phyloP scores from a whole-genome alignment of 1,140 invertebrate genomes.

The Drosophila micromelanica region DNA sequence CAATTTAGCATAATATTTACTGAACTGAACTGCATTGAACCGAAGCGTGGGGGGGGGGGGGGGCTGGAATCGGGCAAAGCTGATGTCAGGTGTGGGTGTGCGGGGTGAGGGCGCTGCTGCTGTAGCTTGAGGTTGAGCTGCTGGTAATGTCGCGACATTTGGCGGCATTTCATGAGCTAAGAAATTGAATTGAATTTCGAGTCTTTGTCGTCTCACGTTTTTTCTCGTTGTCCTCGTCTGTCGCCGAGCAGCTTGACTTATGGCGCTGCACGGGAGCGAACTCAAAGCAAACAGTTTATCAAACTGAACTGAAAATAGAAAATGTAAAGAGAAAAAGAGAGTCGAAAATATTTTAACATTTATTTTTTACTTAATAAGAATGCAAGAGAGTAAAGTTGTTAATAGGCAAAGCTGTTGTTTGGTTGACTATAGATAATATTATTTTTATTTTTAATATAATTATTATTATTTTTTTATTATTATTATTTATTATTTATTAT shows the following conservation, averaged over 20 bases:
- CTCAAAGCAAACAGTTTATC: too few species aligned
- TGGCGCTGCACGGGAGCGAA: conserved; percentile 28
- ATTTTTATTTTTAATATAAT: too few species aligned
- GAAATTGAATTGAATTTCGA: conserved; percentile 75
- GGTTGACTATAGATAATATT: too few species aligned
- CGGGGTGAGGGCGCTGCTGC: not conserved
- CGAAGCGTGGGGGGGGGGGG: conserved; percentile 31
- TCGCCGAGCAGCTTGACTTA: conserved; percentile 54
- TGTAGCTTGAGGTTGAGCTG: conserved; percentile 10
- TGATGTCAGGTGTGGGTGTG: too few species aligned
- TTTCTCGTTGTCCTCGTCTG: conserved; percentile 21
- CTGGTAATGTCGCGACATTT: conserved; percentile 51
- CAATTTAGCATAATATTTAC: conserved; percentile 82
- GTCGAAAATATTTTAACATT: too few species aligned
- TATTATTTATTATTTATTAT: too few species aligned
- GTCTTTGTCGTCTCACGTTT: conserved; percentile 37
- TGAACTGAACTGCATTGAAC: conserved; percentile 75
- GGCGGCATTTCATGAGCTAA: conserved; percentile 70
- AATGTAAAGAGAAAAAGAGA: too few species aligned
- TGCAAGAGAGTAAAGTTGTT: too few species aligned
- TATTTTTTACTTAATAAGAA: too few species aligned
- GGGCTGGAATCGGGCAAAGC: not conserved
- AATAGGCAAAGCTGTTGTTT: too few species aligned
- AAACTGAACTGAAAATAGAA: too few species aligned
- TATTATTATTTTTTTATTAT: too few species aligned